A percentile compares a stretch with the other conserved stretches of the same genome.
Conservation (phyloP, 2,888 invertebrate genomes). For the Eupeodes luniger region DNA sequence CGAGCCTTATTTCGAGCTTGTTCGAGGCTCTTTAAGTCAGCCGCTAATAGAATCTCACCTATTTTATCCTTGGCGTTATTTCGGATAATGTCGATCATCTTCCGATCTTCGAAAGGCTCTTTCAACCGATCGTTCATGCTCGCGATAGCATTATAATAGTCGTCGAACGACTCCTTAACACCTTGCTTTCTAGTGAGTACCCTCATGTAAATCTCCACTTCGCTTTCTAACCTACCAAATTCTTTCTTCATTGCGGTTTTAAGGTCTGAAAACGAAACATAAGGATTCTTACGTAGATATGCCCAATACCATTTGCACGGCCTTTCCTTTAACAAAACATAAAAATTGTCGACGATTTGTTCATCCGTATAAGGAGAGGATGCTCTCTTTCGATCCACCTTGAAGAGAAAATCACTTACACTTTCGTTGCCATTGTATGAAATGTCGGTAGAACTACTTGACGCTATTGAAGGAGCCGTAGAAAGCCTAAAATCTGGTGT, state of each 20-base stretch:
- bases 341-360: background rate
- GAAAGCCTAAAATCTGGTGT: background rate
- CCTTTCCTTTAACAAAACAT: background rate
- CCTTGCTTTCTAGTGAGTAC: background rate
- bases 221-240: too few relatives aligned
- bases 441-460: background rate
- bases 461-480: background rate
- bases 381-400: background rate
- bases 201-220: background rate
- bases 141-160: background rate
- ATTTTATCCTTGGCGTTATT: background rate
- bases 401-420: background rate
- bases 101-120: background rate
- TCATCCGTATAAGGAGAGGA: background rate
- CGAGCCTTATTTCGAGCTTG: background rate
- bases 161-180: background rate
- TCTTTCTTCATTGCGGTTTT: background rate
- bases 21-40: background rate
- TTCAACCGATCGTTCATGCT: constrained; percentile 8
- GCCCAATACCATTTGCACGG: constrained; percentile 8
- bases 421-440: background rate
- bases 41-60: background rate
- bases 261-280: background rate
- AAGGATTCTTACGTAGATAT: background rate
- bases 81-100: background rate